phyloP scores from a whole-genome alignment of 2,113 vertebrate genomes.

The Peromyscus polionotus region DNA sequence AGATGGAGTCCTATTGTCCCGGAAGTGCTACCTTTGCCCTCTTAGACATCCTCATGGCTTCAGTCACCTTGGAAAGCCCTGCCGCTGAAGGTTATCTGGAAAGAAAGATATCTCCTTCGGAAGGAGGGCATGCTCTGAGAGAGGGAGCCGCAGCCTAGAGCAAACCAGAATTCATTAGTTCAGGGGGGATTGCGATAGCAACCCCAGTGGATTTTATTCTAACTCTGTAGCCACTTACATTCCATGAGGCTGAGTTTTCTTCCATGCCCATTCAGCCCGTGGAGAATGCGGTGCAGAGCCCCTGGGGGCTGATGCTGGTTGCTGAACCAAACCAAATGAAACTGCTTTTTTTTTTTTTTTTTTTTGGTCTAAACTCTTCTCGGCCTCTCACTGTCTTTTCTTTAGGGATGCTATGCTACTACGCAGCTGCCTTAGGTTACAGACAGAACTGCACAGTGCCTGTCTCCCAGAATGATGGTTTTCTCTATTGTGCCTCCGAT shows the following conservation, averaged over 20 bases:
- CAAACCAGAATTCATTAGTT: constrained; percentile 47
- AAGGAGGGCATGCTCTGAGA: neutral
- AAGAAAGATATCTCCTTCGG: neutral
- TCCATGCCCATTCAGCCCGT: neutral
- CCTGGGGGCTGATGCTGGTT: constrained; percentile 25
- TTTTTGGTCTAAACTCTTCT: constrained; percentile 62
- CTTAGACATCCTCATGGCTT: neutral
- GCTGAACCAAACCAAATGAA: constrained; percentile 64
- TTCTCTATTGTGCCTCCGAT: neutral
- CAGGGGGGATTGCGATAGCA: neutral
- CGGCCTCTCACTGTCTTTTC: constrained; percentile 31
- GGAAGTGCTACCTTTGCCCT: neutral
- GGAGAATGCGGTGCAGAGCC: constrained; percentile 15
- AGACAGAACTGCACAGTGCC: constrained; percentile 26
- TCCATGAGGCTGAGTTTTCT: constrained; percentile 9
- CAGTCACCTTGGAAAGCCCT: neutral
- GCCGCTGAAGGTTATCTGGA: neutral
- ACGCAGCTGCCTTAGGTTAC: neutral
- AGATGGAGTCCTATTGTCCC: neutral
- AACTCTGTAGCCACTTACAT: neutral
- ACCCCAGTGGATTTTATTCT: neutral
- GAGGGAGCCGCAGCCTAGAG: neutral
- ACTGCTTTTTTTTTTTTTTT: constrained; percentile 52
- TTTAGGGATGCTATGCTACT: neutral
- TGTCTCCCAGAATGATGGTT: constrained; percentile 46